Evolutionary conservation across 53 echinoderm and acorn worm genomes (phyloP), one percentile per base, ranked within the genome.

Genomic region (Pentamera pediparva): DNA sequence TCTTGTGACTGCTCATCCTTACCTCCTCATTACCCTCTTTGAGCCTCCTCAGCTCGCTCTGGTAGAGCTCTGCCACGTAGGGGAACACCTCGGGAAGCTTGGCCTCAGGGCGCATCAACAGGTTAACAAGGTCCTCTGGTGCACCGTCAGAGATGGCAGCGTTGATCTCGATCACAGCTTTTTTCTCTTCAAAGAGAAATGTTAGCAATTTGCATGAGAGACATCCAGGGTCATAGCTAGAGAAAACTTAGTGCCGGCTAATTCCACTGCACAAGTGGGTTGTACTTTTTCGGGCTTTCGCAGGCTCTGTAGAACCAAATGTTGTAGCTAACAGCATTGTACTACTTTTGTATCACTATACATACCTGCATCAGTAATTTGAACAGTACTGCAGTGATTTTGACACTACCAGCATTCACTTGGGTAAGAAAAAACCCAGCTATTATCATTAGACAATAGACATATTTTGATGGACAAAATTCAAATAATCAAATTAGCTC

Each of bases 21-120:
- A 98, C 98, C 84, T 80, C 91, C 84, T 81, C 91, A 52, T 98
- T 98, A 33, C 85, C 81, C 2, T 75, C 61, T 70, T 89, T 98
- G 32, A 91, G 70, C 54, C 86, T 84, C 9, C 39, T 32, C 33
- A 98, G 62, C 59, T 98, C 91, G 36, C 83, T 61, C 78, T 98
- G 89, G 70, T 98, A 98, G 56, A 98, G 89, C 22, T 43, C 69
- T 25, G 86, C 86, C 34, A 80, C 78, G 35, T 92, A 79, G 18
- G 86, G 63, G 43, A 85, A 79, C 26, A 98, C 86, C 7, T 77
- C 48, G 0, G 98, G 98, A 8, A 98, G 84, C 40, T 75, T 82
- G 59, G 98, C 91, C 32, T 98, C 91, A 0, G 91, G 75, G 53
- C 85, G 76, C 58, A 62, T 86, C 55, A 98, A 76, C 0, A 83